Conservation (phyloP, 2,888 invertebrate species). For the Cataglyphis livida region DNA sequence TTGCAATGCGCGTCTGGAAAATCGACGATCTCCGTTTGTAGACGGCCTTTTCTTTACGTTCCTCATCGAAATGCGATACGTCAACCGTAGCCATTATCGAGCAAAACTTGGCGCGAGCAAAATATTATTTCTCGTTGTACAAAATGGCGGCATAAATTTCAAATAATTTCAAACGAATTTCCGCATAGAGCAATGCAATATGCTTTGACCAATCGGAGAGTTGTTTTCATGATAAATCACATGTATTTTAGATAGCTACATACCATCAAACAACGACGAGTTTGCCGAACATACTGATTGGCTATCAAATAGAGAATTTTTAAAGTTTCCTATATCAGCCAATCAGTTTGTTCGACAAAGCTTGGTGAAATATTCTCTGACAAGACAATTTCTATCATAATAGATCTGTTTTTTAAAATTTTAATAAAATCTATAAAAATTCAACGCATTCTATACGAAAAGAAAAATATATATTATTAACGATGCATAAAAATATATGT, state of each 20-base stretch:
- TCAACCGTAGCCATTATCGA: conserved; percentile 53
- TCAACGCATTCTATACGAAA: no score
- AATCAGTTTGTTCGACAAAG: no score
- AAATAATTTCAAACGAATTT: conserved; percentile 23
- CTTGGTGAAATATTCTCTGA: no score
- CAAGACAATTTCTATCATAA: no score
- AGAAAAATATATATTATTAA: no score
- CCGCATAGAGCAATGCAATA: not conserved
- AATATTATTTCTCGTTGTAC: not conserved
- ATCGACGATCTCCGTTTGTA: conserved; percentile 76
- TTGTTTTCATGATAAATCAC: conserved; percentile 2
- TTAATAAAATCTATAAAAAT: no score
- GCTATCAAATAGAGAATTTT: not conserved
- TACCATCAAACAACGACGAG: not conserved
- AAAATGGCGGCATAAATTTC: conserved; percentile 16
- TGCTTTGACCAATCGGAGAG: not conserved
- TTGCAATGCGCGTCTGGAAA: conserved; percentile 66
- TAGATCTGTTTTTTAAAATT: no score
- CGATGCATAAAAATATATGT: no score
- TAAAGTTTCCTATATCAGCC: no score
- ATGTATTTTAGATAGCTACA: not conserved
- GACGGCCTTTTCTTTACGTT: conserved; percentile 37
- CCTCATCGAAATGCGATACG: conserved; percentile 17
- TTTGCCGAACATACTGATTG: not conserved
- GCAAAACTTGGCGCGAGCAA: not conserved